Conservation (phyloP, 2,888 invertebrate species). For the Limnephilus auricula region DNA sequence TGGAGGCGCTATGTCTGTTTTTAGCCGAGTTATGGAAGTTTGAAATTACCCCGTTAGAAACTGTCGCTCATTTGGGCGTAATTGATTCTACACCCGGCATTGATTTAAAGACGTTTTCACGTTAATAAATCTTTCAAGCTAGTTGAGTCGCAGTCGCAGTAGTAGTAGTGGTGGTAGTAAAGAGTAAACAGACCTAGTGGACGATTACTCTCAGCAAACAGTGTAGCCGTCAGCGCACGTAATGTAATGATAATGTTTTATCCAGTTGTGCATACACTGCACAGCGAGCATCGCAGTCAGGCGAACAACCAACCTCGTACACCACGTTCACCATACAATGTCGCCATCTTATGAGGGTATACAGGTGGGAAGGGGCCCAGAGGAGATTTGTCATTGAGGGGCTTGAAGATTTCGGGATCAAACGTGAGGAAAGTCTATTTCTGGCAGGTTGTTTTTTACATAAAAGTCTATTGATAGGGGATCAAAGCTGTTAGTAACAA, state of each 20-base stretch:
- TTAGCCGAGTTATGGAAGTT: no score
- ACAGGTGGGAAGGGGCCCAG: neutral
- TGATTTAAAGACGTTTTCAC: no score
- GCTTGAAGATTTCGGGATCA: neutral
- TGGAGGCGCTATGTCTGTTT: no score
- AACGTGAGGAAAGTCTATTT: no score
- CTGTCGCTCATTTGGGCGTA: no score
- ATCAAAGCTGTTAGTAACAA: neutral
- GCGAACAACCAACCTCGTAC: neutral
- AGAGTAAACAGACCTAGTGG: neutral
- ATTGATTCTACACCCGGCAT: no score
- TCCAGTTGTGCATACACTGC: constrained; percentile 45
- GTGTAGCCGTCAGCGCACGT: neutral
- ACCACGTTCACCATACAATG: neutral
- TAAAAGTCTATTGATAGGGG: no score
- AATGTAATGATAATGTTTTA: constrained; percentile 38
- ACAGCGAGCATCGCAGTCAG: neutral
- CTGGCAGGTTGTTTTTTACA: no score
- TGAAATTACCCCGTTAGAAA: no score
- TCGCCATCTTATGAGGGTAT: neutral
- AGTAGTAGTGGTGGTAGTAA: no score
- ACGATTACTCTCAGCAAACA: neutral
- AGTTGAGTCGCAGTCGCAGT: neutral
- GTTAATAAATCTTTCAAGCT: neutral
- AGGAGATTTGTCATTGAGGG: neutral